Evolutionary conservation across 2,797 vertebrate genomes (phyloP).

Genomic region (Setipinna tenuifilis): DNA sequence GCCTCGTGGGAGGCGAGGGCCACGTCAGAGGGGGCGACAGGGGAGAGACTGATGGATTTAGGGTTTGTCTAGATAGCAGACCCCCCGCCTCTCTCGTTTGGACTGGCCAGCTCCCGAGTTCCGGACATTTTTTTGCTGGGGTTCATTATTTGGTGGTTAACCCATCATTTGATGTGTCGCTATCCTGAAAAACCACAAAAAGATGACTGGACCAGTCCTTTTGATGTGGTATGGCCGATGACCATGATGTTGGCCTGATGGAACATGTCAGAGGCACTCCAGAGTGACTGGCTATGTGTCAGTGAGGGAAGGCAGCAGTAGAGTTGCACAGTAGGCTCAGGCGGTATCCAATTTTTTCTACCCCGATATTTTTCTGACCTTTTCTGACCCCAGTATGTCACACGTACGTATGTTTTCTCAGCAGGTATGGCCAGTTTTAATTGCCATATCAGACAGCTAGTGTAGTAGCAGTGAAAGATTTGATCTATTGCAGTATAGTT

Average conservation of each 20-base stretch:
- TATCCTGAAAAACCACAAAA: neutral
- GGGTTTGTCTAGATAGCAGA: neutral
- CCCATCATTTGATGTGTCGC: neutral
- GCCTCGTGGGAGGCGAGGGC: constrained; percentile 11
- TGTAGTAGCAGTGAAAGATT: too few species aligned
- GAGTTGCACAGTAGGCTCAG: neutral
- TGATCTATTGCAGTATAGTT: too few species aligned
- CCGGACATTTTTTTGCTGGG: neutral
- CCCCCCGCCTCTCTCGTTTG: neutral
- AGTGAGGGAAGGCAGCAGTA: neutral
- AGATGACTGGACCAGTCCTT: neutral
- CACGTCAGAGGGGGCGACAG: neutral
- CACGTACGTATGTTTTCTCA: too few species aligned
- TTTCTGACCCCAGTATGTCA: too few species aligned
- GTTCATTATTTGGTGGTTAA: constrained; percentile 21
- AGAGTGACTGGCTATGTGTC: neutral
- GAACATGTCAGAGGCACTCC: neutral
- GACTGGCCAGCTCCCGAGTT: neutral
- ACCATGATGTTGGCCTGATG: constrained; percentile 8
- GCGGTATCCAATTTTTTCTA: too few species aligned
- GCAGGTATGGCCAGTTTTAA: too few species aligned
- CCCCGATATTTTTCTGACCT: too few species aligned
- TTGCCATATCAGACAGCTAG: too few species aligned
- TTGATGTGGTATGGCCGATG: neutral
- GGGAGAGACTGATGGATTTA: constrained; percentile 5